These are phyloP conservation scores for Meteorus colon DNA, from an alignment of 2,888 invertebrate species.

Conservation along the genomic window DNA sequence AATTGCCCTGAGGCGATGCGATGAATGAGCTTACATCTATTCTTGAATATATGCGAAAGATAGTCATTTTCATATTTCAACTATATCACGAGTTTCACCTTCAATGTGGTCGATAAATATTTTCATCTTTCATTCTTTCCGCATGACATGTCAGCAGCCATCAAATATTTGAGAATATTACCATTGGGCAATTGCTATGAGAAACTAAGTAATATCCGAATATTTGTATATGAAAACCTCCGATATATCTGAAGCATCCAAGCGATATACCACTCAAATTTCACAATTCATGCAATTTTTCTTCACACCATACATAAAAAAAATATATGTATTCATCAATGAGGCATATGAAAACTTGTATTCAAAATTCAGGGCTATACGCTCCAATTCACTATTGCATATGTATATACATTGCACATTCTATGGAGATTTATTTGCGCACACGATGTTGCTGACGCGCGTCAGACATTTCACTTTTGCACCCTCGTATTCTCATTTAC, in stretches of 20 bases:
- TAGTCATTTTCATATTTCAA: conserved; percentile 1
- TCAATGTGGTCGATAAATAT: not conserved
- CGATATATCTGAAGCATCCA: conserved; percentile 1
- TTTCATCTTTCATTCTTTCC: not conserved
- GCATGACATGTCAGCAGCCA: not conserved
- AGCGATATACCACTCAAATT: conserved; percentile 23
- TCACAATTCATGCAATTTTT: conserved; percentile 36
- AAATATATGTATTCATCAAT: conserved; percentile 1
- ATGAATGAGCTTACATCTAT: conserved; percentile 14
- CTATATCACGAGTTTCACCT: not conserved
- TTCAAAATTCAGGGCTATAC: not conserved
- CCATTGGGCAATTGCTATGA: not conserved
- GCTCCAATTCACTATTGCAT: not conserved
- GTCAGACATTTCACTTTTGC: conserved; percentile 27
- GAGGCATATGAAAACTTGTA: conserved; percentile 8
- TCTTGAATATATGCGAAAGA: conserved; percentile 13
- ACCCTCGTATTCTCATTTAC: conserved; percentile 13
- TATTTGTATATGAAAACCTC: not conserved
- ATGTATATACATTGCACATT: not conserved
- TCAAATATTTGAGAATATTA: not conserved
- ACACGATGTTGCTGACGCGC: conserved; percentile 29
- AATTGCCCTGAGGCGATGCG: conserved; percentile 37
- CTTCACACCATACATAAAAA: not conserved
- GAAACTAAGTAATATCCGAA: not conserved
- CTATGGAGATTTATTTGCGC: conserved; percentile 39